Evolutionary conservation across 2,888 invertebrate genomes (phyloP), one percentile per base, ranked within the genome.

Genomic region (Tinea pellionella): DNA sequence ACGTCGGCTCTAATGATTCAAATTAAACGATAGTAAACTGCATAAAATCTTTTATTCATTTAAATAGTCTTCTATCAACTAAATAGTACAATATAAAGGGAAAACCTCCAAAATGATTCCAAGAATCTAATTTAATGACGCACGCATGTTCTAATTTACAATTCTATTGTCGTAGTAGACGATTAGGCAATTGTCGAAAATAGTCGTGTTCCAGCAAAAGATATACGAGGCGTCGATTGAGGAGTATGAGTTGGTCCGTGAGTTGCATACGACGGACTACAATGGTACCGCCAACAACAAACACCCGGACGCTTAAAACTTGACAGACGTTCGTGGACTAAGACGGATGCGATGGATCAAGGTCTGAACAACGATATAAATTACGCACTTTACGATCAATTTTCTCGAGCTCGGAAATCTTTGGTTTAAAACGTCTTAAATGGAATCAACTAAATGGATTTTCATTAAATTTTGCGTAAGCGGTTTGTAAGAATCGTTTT

Each of bases 221-320:
- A 78, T 75, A 68, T 69, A 77, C 68, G 77, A 83, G 79, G 80
- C 82, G 83, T 79, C 83, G 70, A 82, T 80, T 73, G 73, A 70
- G 67, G 72, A 69, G 74, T 59, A 42, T 43, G 4, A 12, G 42
- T 3, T 16, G 8, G 42, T 18, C 37, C 59, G 59, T 59, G 59
- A 42, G 42, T 7, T 3, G 43, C 41, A 41, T 59, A 42, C 59
- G 18, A 7, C 18, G 12, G 19, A 42, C 59, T 59, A 41, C 59
- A 59, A 59, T 42, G 30, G 59, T 9, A 24, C 41, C 43, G 59
- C 12, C 58, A 30, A 42, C 24, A n/a, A 8, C 24, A 53, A n/a
- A 8, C 24, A 53, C 53, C 19, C 53, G 53, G 53, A 53, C 53
- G 53, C 53, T 13, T 18, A 4, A 2, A 9, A 53, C 53, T 24